Evolutionary conservation across 2,888 invertebrate species (phyloP).

Genomic region (Hartigia nigra): DNA sequence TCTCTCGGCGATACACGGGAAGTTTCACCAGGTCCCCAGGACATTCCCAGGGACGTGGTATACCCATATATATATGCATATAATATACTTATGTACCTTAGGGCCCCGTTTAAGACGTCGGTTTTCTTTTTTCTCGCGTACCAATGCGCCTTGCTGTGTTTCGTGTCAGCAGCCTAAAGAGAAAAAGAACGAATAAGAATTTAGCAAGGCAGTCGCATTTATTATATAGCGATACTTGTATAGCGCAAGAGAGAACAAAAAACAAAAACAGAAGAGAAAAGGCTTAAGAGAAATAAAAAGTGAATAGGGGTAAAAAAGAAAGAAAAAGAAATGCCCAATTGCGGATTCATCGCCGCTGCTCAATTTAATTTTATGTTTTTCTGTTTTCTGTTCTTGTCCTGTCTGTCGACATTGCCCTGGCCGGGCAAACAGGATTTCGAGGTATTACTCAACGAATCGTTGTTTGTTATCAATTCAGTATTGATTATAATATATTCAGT

Average conservation of each 20-base stretch:
- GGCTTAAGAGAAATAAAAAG: neutral
- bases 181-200: neutral
- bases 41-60: constrained; percentile 13
- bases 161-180: neutral
- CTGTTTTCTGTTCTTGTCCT: constrained; percentile 78
- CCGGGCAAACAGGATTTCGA: constrained; percentile 85
- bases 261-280: too few species aligned
- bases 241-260: neutral
- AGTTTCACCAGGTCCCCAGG: neutral
- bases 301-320: neutral
- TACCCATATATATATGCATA: neutral
- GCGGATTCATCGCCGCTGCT: constrained; percentile 11
- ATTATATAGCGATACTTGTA: neutral
- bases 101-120: neutral
- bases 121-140: neutral
- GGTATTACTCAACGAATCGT: constrained; percentile 72
- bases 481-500: constrained; percentile 53
- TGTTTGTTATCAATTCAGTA: constrained; percentile 59
- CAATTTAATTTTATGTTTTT: constrained; percentile 66
- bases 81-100: neutral
- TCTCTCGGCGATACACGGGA: neutral
- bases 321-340: neutral
- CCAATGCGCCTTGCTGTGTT: neutral
- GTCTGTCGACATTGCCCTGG: constrained; percentile 74
- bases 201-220: neutral